phyloP scores from a whole-genome alignment of 23 tunicate species.

The Styela plicata region DNA sequence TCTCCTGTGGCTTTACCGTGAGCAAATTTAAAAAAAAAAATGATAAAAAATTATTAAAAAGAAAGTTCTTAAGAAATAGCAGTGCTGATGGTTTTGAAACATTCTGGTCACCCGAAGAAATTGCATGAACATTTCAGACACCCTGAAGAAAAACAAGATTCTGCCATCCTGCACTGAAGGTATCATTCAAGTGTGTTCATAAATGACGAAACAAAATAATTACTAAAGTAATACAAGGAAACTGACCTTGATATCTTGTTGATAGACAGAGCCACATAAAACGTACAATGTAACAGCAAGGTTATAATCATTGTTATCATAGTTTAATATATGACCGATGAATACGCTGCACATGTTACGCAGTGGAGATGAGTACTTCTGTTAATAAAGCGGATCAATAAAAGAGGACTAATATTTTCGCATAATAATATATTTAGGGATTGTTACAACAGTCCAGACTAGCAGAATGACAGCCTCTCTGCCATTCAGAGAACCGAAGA shows the following conservation, averaged over 20 bases:
- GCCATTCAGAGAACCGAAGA: too few relatives aligned
- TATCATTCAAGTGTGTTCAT: background rate
- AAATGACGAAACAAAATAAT: background rate
- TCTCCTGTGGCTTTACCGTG: too few relatives aligned
- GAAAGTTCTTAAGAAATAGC: too few relatives aligned
- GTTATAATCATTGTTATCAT: background rate
- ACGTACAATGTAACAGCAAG: background rate
- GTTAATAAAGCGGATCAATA: background rate
- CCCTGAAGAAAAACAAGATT: too few relatives aligned
- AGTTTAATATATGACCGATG: slow-evolving; percentile 3
- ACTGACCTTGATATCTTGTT: background rate
- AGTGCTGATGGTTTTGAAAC: too few relatives aligned
- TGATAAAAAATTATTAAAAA: too few relatives aligned
- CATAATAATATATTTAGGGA: background rate
- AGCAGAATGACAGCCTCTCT: background rate
- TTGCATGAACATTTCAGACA: too few relatives aligned
- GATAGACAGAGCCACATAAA: background rate
- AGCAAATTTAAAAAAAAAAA: too few relatives aligned
- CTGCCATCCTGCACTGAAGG: background rate
- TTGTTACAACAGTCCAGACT: background rate
- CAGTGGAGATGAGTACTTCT: background rate
- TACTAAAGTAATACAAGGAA: background rate
- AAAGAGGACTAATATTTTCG: background rate
- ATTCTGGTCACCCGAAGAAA: too few relatives aligned
- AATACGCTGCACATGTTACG: background rate